Evolutionary conservation across 2,797 vertebrate genomes (phyloP), one percentile per base, ranked within the genome.

Genomic region (Periparus ater): DNA sequence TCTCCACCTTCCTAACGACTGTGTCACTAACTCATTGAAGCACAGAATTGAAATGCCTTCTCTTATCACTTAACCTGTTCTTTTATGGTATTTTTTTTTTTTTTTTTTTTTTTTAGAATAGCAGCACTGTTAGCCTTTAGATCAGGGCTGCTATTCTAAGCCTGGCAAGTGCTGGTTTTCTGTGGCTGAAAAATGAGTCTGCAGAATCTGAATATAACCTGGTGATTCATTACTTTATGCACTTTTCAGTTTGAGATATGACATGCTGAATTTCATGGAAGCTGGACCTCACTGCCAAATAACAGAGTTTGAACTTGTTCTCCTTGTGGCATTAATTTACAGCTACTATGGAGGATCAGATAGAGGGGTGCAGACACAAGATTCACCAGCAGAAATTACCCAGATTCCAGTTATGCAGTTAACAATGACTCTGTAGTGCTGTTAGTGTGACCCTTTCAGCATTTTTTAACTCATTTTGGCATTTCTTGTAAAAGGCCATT

Each of bases 41-140:
- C 91, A 60, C 60, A 89, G 92, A 89, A 79, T 63, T 93, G 85
- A 97, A 95, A 76, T 95, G 74, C 66, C 34, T 85, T 95, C 73
- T 89, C 72, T 93, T 94, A 95, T 74, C 89, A 53, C 67, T 95
- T 96, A 94, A 95, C 88, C 88, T 91, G 79, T 92, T 96, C 83
- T 89, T 96, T 93, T 71, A 54, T 75, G 54, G 45, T 92, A 66
- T 58, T n/a, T 45, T 86, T 36, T 36, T 36, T 36, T n/a, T n/a
- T 85, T 74, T 80, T 82, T n/a, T 75, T 80, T n/a, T 45, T 79
- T 34, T 72, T 44, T 3, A 29, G 15, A 65, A 62, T 47, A 83
- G 63, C 78, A 67, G 53, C 45, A 44, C 42, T 27, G 30, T 87
- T 89, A 92, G 92, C 71, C 85, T 91, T 94, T 93, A 85, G 76